Evolutionary conservation across 2,888 invertebrate genomes (phyloP).

Genomic region (Ypsolopha scabrella): DNA sequence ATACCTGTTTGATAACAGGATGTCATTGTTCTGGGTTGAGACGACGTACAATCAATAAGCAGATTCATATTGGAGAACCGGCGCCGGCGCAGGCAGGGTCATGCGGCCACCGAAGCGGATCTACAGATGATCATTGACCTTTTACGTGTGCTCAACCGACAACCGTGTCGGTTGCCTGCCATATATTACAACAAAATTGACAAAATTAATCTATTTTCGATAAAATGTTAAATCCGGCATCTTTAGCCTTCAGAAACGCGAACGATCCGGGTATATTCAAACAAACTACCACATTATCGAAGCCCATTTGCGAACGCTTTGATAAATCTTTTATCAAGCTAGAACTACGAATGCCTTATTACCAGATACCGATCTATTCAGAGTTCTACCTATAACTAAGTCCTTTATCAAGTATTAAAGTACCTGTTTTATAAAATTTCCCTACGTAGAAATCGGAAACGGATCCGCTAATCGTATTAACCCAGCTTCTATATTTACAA

Average conservation of each 20-base stretch:
- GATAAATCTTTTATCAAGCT: background rate
- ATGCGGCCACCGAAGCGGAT: conserved; percentile 66
- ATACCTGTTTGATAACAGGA: background rate
- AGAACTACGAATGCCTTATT: background rate
- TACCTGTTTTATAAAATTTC: background rate
- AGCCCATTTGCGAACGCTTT: no score
- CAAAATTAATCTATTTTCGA: background rate
- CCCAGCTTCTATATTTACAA: conserved; percentile 1
- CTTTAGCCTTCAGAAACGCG: background rate
- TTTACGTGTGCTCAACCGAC: conserved; percentile 56
- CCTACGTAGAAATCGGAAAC: background rate
- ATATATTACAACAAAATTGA: conserved; percentile 26
- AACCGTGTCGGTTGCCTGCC: conserved; percentile 56
- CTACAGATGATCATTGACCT: conserved; percentile 69
- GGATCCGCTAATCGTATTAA: conserved; percentile 1
- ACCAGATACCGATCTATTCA: conserved; percentile 1
- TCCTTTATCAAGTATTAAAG: background rate
- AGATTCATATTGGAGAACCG: conserved; percentile 31
- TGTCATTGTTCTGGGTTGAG: background rate
- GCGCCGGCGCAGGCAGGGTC: conserved; percentile 60
- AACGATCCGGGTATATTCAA: background rate
- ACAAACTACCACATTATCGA: background rate
- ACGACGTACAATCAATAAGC: conserved; percentile 33
- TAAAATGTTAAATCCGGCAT: background rate
- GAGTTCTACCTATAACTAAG: background rate